phyloP scores from a whole-genome alignment of 2,113 vertebrate species.

The Zosterops japonicus region DNA sequence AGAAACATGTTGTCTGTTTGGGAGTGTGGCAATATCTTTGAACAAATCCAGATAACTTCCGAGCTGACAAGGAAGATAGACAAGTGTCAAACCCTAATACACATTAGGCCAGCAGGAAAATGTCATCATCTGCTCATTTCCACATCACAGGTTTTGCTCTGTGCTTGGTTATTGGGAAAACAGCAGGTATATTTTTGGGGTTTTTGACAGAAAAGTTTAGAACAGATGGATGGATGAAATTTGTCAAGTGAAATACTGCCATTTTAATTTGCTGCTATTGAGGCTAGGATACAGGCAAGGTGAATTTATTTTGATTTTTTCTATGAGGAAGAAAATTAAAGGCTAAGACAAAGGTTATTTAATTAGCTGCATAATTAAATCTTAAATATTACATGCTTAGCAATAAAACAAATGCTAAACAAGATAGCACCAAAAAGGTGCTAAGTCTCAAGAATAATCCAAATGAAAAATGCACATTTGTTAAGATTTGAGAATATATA shows the following conservation, averaged over 20 bases:
- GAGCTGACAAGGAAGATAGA: conserved; percentile 36
- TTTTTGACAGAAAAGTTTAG: conserved; percentile 17
- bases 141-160: conserved; percentile 5
- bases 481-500: neutral
- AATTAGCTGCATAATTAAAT: neutral
- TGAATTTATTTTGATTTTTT: conserved; percentile 3
- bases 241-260: neutral
- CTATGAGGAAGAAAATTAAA: neutral
- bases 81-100: conserved; percentile 46
- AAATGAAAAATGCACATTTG: neutral
- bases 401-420: neutral
- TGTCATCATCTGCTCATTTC: conserved; percentile 36
- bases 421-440: neutral
- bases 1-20: neutral
- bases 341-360: neutral
- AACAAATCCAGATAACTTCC: conserved; percentile 26
- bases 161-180: neutral
- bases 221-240: conserved; percentile 13
- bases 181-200: neutral
- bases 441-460: neutral
- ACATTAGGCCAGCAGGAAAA: conserved; percentile 2
- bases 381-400: neutral
- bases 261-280: neutral
- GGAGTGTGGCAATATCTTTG: neutral
- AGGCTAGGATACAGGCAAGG: neutral